Percentiles rank a stretch among this genome's conserved stretches.
These are phyloP conservation scores for Cryptocephalus primarius DNA, from an alignment of 2,888 invertebrate species.

Conservation along the genomic window DNA sequence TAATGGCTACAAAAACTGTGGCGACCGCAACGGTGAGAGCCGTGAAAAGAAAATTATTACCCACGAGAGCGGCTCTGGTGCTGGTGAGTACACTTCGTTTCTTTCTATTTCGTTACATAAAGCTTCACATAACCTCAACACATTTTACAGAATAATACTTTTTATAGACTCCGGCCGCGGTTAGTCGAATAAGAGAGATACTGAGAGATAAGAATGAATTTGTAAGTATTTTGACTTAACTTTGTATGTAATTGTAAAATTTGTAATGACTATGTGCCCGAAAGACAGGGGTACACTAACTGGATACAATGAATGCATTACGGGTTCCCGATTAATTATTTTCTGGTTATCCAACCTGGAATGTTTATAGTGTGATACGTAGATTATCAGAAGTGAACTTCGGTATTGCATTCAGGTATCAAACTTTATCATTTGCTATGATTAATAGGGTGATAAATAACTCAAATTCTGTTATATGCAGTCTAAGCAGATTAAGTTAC, in stretches of 20 bases:
- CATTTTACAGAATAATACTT: conserved; percentile 6
- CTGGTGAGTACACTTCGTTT: conserved; percentile 36
- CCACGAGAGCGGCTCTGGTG: conserved; percentile 76
- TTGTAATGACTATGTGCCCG: too few relatives aligned
- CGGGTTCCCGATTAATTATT: too few relatives aligned
- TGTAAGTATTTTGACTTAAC: conserved; percentile 33
- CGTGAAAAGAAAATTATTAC: conserved; percentile 65
- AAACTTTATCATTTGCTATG: too few relatives aligned
- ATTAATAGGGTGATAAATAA: too few relatives aligned
- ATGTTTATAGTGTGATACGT: too few relatives aligned
- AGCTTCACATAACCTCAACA: conserved; percentile 18
- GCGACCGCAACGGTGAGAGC: conserved; percentile 85
- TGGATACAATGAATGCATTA: too few relatives aligned
- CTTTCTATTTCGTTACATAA: conserved; percentile 1
- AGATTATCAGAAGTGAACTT: too few relatives aligned
- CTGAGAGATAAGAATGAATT: conserved; percentile 63
- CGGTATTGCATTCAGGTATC: too few relatives aligned
- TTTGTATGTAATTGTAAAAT: neutral
- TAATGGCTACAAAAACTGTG: conserved; percentile 66
- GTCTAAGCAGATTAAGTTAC: too few relatives aligned
- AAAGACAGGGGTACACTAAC: too few relatives aligned
- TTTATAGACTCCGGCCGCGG: conserved; percentile 69
- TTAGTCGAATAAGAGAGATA: conserved; percentile 72
- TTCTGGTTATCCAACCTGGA: too few relatives aligned
- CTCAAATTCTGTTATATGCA: too few relatives aligned